Evolutionary conservation across 2,888 invertebrate species (phyloP), one percentile per base, ranked within the genome.

Genomic region (Drosophila kambysellisi): DNA sequence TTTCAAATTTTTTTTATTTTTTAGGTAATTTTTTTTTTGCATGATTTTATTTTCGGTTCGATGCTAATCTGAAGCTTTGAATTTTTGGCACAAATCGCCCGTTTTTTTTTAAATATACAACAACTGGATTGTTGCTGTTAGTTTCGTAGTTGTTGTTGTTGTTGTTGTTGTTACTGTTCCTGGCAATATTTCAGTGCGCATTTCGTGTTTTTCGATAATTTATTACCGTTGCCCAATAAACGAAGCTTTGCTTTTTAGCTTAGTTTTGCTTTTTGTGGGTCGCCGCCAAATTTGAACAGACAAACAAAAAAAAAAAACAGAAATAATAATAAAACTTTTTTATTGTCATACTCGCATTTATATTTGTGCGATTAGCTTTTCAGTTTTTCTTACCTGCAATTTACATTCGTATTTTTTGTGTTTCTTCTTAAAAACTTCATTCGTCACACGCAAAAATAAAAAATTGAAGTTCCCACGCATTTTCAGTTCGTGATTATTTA

Each of bases 161-260:
- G 66, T 54, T 74, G 64, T 54, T 76, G 71, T 58, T 74, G 62
- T 52, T 66, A 30, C 60, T 68, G 74, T 80, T 74, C 76, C 74
- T 74, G 79, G 65, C 70, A 57, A 81, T 75, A 81, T 81, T 65
- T 87, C 80, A 82, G 80, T 83, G 79, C 77, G 82, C 82, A 81
- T 89, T 84, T 88, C 89, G 85, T 89, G 89, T 88, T 88, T 82
- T 66, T 83, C 76, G 82, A 81, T 83, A 88, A 88, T 88, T 88
- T 88, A 88, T 89, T 88, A 83, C 82, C 80, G 88, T 89, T 87
- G 88, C 85, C 87, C 88, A 82, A 88, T 79, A 84, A 71, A 80
- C 81, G 83, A 74, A 43, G 79, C 71, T 70, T 70, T 67, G 58
- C 48, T 30, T 60, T 81, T 74, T 52, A 46, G 56, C 43, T 72